Conservation (phyloP, 2,113 vertebrate species). For the Notechis scutatus region DNA sequence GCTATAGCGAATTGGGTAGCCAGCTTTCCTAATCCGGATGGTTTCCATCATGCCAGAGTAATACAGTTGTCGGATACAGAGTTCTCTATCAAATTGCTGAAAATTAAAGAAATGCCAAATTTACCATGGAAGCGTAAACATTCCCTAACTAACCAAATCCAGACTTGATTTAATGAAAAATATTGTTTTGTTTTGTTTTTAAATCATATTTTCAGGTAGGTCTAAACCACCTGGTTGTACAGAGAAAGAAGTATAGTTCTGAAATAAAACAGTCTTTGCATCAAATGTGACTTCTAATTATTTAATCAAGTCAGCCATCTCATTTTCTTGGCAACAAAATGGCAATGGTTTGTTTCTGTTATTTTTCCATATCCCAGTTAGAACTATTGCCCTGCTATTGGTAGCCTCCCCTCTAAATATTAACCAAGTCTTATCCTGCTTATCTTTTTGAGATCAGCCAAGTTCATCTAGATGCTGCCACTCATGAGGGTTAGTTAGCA, state of each 20-base stretch:
- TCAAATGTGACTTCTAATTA: neutral
- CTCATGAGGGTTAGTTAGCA: neutral
- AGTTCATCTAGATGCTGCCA: neutral
- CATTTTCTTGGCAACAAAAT: neutral
- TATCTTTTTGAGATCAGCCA: neutral
- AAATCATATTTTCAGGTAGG: neutral
- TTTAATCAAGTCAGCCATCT: neutral
- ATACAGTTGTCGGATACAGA: constrained; percentile 88
- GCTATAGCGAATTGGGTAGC: constrained; percentile 88
- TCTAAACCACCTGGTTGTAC: neutral
- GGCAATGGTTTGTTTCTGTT: neutral
- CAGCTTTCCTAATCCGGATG: constrained; percentile 86
- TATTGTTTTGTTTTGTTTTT: neutral
- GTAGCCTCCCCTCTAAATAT: neutral
- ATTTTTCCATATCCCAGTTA: neutral
- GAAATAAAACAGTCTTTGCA: neutral
- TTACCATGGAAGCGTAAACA: constrained; percentile 2
- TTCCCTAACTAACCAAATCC: neutral
- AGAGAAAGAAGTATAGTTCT: neutral
- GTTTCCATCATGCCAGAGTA: constrained; percentile 98
- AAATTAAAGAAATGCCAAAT: constrained; percentile 3
- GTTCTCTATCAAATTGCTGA: constrained; percentile 88
- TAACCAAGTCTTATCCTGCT: neutral
- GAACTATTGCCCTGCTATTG: neutral
- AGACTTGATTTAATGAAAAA: neutral